Evolutionary conservation across 2,888 invertebrate species (phyloP), one percentile per base, ranked within the genome.

Genomic region (Acrobasis suavella): DNA sequence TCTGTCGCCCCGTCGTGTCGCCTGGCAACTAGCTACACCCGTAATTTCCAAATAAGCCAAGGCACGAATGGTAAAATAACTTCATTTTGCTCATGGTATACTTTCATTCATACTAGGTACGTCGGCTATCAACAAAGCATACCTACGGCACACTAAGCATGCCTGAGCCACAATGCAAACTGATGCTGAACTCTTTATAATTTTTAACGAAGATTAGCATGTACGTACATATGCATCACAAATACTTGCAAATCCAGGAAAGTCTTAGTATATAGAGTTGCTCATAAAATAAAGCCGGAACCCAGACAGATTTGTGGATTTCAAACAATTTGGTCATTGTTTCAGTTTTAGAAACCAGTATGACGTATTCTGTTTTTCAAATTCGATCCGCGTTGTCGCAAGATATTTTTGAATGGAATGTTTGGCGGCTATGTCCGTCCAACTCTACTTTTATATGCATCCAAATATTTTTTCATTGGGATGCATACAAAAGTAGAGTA

Each of bases 311-410:
- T 32, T 32, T 8, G 32, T 32, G 7, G 2, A 14, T 46, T 5
- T n/a, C 7, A 14, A n/a, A 14, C 12, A 46, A 46, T n/a, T n/a
- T 46, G 46, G 42, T n/a, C 42, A 15, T 55, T 15, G 9, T 56
- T 56, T 56, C 56, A 39, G 56, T 17, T 56, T 56, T 12, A 16
- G 15, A 38, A 42, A 56, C 9, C 10, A 10, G 16, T 42, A 56
- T 56, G 42, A 12, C 42, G 42, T 16, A 14, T 42, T 56, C 12
- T 42, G 16, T 42, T 15, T 15, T 37, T 38, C 56, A 55, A 17
- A 56, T 56, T 56, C 39, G 17, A 39, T 56, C 10, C 56, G 17
- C 17, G 15, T 16, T 42, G 16, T 56, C 42, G 39, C 22, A 17
- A 55, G 12, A 15, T 16, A 56, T 16, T 55, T 39, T 22, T 22